phyloP scores from a whole-genome alignment of 2,797 vertebrate species.

The Urocyon cinereoargenteus region DNA sequence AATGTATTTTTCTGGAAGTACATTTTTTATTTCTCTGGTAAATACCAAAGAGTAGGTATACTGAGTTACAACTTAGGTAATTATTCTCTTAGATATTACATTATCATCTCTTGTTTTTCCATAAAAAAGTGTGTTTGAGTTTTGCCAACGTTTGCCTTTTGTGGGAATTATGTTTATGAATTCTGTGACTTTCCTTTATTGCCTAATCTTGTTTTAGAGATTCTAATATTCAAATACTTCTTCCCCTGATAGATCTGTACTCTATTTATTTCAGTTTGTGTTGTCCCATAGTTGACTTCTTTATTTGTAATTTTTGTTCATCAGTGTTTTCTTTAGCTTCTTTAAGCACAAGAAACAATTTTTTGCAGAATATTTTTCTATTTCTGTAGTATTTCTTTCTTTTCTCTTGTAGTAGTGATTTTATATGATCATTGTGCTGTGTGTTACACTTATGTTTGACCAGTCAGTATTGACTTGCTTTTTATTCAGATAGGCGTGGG shows the following conservation, averaged over 20 bases:
- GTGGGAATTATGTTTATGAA: background rate
- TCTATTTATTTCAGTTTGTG: background rate
- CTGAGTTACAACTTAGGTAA: background rate
- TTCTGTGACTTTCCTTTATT: constrained; percentile 10
- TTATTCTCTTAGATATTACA: background rate
- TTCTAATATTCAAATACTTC: background rate
- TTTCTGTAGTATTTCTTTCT: background rate
- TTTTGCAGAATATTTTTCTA: background rate
- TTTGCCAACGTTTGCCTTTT: background rate
- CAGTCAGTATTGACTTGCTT: background rate
- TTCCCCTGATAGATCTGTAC: background rate
- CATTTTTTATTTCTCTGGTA: background rate
- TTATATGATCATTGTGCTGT: background rate
- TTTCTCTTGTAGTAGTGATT: background rate
- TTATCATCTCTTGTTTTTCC: background rate
- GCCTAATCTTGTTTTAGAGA: constrained; percentile 3
- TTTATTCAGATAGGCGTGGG: background rate
- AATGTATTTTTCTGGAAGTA: background rate
- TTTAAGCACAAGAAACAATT: background rate
- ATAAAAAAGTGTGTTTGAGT: background rate
- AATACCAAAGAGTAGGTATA: background rate
- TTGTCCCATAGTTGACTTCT: background rate
- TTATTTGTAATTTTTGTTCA: background rate
- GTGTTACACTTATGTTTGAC: background rate
- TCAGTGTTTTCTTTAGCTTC: background rate